Evolutionary conservation across 2,888 invertebrate species (phyloP).

Genomic region (Hirudinaria manillensis): DNA sequence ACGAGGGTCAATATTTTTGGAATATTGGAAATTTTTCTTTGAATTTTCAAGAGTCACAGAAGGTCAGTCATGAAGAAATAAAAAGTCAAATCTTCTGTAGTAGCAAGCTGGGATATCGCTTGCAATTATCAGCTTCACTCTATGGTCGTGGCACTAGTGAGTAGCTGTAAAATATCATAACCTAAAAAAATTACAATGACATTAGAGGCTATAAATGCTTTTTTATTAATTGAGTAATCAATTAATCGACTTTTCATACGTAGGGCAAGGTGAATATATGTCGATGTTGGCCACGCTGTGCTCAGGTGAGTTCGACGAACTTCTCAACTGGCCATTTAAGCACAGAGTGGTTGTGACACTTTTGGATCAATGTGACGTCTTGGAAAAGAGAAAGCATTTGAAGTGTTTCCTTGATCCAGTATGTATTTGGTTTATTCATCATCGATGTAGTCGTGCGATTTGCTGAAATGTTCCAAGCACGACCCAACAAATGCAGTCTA

Average conservation of each 20-base stretch:
- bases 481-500: no score
- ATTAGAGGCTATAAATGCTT: neutral
- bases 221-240: neutral
- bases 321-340: conserved; percentile 48
- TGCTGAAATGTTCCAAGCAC: neutral
- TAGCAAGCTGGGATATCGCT: conserved; percentile 6
- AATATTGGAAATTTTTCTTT: conserved; percentile 16
- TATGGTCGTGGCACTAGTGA: neutral
- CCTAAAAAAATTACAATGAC: neutral
- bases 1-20: conserved; percentile 27
- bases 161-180: neutral
- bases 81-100: conserved; percentile 13
- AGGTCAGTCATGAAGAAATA: conserved; percentile 11
- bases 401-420: neutral
- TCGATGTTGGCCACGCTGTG: conserved; percentile 46
- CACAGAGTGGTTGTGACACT: conserved; percentile 46
- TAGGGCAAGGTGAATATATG: conserved; percentile 46
- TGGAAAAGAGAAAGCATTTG: conserved; percentile 14
- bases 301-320: conserved; percentile 46
- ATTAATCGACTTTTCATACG: conserved; percentile 18
- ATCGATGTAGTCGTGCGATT: neutral
- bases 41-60: conserved; percentile 10
- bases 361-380: conserved; percentile 47
- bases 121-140: conserved; percentile 18
- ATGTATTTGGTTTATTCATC: neutral